A percentile compares a stretch with the other conserved stretches of the same genome.
Conservation (phyloP, 2,797 vertebrate species). For the Bufotes viridis region DNA sequence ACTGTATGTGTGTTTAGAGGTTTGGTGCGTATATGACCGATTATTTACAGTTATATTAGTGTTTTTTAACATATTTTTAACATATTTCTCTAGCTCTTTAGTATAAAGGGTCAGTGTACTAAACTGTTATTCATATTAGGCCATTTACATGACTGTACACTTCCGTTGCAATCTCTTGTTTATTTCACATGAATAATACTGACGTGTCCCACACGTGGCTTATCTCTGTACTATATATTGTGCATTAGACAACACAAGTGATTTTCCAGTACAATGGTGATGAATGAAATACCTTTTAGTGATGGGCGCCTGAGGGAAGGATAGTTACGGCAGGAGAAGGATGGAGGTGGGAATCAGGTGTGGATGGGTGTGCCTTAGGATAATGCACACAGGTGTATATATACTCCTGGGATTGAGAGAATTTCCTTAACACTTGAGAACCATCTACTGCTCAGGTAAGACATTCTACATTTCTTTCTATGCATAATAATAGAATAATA, state of each 20-base stretch:
- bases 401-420: slow-evolving; percentile 20
- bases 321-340: slow-evolving; percentile 10
- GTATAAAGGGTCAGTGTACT: background rate
- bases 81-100: background rate
- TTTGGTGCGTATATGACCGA: too few species aligned
- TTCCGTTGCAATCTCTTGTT: background rate
- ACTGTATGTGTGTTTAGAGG: too few species aligned
- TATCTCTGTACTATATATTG: slow-evolving; percentile 3
- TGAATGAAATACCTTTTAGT: slow-evolving; percentile 39
- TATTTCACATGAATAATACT: slow-evolving; percentile 5
- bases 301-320: slow-evolving; percentile 41
- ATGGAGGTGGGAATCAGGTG: slow-evolving; percentile 41
- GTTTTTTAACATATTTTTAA: too few species aligned
- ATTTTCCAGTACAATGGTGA: slow-evolving; percentile 33
- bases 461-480: background rate
- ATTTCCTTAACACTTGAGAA: slow-evolving; percentile 1
- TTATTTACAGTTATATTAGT: too few species aligned
- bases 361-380: slow-evolving; percentile 46
- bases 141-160: background rate
- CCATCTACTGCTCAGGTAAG: slow-evolving; percentile 41
- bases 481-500: background rate
- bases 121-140: background rate
- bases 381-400: slow-evolving; percentile 37
- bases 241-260: background rate
- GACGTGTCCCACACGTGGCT: background rate